Base-by-base conservation (phyloP, 2,113 vertebrate genomes). In the Pangasianodon hypophthalmus region DNA sequence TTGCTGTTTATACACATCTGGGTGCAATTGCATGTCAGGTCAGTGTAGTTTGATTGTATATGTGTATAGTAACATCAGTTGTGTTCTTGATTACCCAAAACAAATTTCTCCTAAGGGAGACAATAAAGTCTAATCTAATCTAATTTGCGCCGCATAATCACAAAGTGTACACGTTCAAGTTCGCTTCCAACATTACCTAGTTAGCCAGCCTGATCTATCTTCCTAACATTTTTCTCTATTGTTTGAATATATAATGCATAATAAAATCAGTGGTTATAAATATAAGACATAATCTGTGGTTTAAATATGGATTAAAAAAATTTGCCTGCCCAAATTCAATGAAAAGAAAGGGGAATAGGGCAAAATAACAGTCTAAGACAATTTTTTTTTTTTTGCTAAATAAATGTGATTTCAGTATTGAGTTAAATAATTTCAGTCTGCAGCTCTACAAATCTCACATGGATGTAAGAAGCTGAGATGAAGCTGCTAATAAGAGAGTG, bases 401-500 rank as follows among this genome's bases (percentile, higher is more conserved):
- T 48, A 79, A 79, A 2, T 44, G 7, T 2, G 9, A 82, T 82
- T 82, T 54, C 52, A 21, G 10, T 32, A 32, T 32, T 18, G 29
- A 3, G 29, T 1, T 32, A 8, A 54, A 19, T n/a, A 14, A 18
- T 52, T n/a, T 54, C 29, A 10, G 6, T 82, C 6, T 52, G 52
- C 16, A 24, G 46, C n/a, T 32, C 16, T 37, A 62, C 50, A 84
- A 84, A 46, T 60, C 52, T n/a, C 52, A 62, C 2, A 60, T 26
- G 58, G n/a, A 32, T 6, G 62, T 9, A 54, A 83, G 37, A 54
- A 26, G 41, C 37, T 37, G 44, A 13, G 52, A 24, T 41, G 19
- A 64, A 50, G n/a, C 19, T 58, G 21, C 24, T 46, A 75, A 26
- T 3, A 83, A 48, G 50, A 60, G 80, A 67, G 91, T 91, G 93